These are phyloP conservation scores for Malthinus flaveolus DNA, from an alignment of 2,888 invertebrate genomes.

Conservation along the genomic window DNA sequence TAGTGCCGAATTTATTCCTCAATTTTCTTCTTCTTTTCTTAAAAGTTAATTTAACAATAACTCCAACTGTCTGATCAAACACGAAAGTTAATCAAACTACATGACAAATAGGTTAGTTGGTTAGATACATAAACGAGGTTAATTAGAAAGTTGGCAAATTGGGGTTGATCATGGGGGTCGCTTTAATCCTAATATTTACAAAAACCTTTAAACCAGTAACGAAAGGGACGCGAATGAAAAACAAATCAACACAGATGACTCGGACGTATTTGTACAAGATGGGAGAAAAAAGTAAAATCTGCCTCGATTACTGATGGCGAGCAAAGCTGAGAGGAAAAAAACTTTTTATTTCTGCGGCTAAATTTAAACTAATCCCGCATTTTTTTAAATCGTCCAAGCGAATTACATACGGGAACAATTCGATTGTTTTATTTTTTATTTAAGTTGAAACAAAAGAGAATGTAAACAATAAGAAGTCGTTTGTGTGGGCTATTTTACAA, in stretches of 20 bases:
- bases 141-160: slow-evolving; percentile 20
- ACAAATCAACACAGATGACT: slow-evolving; percentile 26
- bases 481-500: slow-evolving; percentile 44
- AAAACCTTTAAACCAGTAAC: slow-evolving; percentile 22
- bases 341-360: slow-evolving; percentile 9
- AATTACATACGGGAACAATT: slow-evolving; percentile 29
- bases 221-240: slow-evolving; percentile 14
- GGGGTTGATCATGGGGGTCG: slow-evolving; percentile 26
- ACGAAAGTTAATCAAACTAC: slow-evolving; percentile 7
- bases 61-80: slow-evolving; percentile 1
- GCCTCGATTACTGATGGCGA: no score
- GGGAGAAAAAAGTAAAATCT: neutral
- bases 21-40: no score
- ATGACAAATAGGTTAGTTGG: slow-evolving; percentile 14
- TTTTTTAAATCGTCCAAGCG: slow-evolving; percentile 24
- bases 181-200: slow-evolving; percentile 31
- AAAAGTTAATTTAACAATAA: no score
- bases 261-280: slow-evolving; percentile 7
- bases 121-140: slow-evolving; percentile 13
- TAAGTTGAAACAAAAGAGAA: slow-evolving; percentile 45
- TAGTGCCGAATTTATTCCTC: no score
- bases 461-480: slow-evolving; percentile 49
- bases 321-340: slow-evolving; percentile 18
- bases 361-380: slow-evolving; percentile 33
- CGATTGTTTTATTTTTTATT: slow-evolving; percentile 39